Evolutionary conservation across 2,113 vertebrate species (phyloP), one percentile per base, ranked within the genome.

Genomic region (Talpa occidentalis): DNA sequence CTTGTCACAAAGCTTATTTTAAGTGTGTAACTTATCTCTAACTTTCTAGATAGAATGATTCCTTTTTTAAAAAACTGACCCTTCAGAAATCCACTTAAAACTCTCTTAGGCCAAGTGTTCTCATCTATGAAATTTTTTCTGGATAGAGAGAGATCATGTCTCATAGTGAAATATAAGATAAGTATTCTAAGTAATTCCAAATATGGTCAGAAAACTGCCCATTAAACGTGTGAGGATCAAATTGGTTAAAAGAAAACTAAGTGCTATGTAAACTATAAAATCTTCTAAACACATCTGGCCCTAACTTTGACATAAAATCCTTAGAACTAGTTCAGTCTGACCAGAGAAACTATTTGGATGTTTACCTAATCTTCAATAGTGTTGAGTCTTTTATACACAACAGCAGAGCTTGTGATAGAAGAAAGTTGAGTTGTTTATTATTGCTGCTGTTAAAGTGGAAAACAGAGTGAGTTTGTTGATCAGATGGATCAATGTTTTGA

Each of bases 51-150:
- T 76, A 21, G 30, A 91, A 16, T 59, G 22, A 84, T 77, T 79
- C 49, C 76, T 32, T 28, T 64, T 87, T 85, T 54, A 56, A 42
- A 56, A 42, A 24, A 22, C 64, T 12, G 85, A 35, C 35, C n/a
- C 1, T 77, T 91, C 49, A 85, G 72, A 94, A 94, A 92, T 32
- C 54, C 47, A 90, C 67, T 92, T 90, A 66, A 62, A 93, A 74
- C n/a, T 47, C 40, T 70, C 16, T 47, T 83, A 87, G 16, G 54
- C 12, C 16, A 16, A 44, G 56, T 81, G 26, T 70, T 32, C 28
- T 82, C 6, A 56, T 42, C 66, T 80, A 52, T 84, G 54, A 94
- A 77, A 88, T 91, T 90, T 90, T 81, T 74, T 72, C 47, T 72
- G 30, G 3, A 35, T 78, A 85, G 74, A 87, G n/a, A 83, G 83